A percentile compares a stretch with the other conserved stretches of the same genome.
These are phyloP conservation scores for Hybognathus amarus DNA, from an alignment of 2,797 vertebrate genomes.

Conservation along the genomic window DNA sequence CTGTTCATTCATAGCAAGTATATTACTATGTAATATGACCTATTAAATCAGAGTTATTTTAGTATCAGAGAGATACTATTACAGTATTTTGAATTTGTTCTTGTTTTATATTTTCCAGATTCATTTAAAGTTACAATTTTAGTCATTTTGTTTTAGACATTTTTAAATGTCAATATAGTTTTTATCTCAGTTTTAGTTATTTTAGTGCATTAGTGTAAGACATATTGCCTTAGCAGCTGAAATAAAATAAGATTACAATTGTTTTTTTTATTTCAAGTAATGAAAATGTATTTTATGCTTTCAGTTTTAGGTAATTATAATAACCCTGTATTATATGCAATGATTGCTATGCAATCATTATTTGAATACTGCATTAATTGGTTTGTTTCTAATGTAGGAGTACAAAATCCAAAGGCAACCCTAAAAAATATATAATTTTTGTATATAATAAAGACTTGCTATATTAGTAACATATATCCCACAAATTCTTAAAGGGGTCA, in stretches of 20 bases:
- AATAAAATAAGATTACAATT: neutral
- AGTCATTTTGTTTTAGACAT: neutral
- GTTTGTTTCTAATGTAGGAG: neutral
- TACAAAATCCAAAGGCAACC: neutral
- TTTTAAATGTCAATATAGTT: neutral
- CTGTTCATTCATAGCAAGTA: neutral
- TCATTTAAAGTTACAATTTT: neutral
- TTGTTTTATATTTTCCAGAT: neutral
- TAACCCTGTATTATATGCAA: neutral
- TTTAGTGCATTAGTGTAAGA: neutral
- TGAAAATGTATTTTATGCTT: neutral
- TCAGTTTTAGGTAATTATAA: neutral
- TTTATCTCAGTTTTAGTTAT: neutral
- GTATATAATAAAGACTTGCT: neutral
- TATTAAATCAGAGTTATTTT: neutral
- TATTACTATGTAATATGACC: neutral
- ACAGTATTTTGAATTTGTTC: too few species aligned
- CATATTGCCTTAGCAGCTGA: neutral
- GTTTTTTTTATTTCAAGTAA: neutral
- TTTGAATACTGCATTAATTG: neutral
- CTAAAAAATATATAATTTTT: neutral
- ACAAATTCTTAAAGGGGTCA: neutral
- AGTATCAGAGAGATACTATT: neutral
- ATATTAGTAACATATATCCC: neutral
- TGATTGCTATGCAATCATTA: neutral